Conservation (phyloP, 2,888 invertebrate species). For the Drosophila cognata region DNA sequence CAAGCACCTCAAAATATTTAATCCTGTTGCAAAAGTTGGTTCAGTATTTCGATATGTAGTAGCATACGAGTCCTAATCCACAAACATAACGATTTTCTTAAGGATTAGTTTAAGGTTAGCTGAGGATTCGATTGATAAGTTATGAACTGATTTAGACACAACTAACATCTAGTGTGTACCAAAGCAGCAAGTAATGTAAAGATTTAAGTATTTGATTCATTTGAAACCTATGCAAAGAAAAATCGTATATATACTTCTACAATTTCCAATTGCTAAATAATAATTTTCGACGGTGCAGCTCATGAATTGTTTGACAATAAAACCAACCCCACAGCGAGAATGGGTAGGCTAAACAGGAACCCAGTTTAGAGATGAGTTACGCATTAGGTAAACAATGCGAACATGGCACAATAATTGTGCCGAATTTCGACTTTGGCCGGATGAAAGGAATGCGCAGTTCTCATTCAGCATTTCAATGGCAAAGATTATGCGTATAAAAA, state of each 20-base stretch:
- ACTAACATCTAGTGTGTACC: rapidly evolving
- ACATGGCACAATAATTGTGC: conserved; percentile 58
- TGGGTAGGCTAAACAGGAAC: conserved; percentile 21
- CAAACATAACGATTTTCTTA: background rate
- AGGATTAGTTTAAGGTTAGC: background rate
- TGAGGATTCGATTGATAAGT: background rate
- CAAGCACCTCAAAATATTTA: background rate
- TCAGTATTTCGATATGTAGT: too few relatives aligned
- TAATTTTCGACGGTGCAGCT: conserved; percentile 47
- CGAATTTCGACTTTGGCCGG: conserved; percentile 55
- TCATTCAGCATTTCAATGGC: conserved; percentile 41
- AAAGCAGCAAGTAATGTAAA: background rate
- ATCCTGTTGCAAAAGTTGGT: too few relatives aligned
- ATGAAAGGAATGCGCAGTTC: conserved; percentile 62
- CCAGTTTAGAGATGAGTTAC: conserved; percentile 55
- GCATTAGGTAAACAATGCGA: conserved; percentile 36
- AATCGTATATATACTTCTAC: background rate
- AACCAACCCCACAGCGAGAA: conserved; percentile 60
- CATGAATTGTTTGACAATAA: conserved; percentile 32
- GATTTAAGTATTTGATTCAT: background rate
- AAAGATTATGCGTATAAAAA: conserved; percentile 61
- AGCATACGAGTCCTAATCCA: background rate
- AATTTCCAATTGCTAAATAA: background rate
- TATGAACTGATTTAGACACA: background rate
- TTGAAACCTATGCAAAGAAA: background rate